These are phyloP conservation scores for Epistrophe eligans DNA, from an alignment of 2,888 invertebrate genomes.

Conservation along the genomic window DNA sequence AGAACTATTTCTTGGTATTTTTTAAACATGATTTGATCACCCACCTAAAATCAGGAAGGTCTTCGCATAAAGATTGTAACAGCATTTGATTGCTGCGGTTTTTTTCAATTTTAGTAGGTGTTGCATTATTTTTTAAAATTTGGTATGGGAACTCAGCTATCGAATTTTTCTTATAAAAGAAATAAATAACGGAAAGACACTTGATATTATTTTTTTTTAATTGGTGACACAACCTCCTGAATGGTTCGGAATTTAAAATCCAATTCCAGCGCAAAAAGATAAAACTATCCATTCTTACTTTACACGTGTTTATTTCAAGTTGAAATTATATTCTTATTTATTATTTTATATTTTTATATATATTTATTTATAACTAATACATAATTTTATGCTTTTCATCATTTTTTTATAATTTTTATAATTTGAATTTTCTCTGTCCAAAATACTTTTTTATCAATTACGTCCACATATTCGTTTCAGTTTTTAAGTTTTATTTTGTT, in stretches of 20 bases:
- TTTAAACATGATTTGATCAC: no score
- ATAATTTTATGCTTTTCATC: constrained; percentile 59
- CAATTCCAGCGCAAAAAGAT: neutral
- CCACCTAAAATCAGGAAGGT: no score
- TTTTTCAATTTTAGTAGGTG: no score
- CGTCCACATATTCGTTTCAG: constrained; percentile 52
- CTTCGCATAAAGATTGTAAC: no score
- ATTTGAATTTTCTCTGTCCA: constrained; percentile 51
- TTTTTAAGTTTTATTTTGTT: constrained; percentile 39
- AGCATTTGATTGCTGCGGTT: no score
- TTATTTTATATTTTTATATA: constrained; percentile 59
- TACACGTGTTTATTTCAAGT: constrained; percentile 70
- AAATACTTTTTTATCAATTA: constrained; percentile 28
- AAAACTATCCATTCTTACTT: constrained; percentile 34
- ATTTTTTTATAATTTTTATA: constrained; percentile 22
- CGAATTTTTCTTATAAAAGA: no score
- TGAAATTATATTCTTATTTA: constrained; percentile 68
- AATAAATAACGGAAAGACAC: no score
- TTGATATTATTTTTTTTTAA: no score
- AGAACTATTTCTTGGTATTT: no score
- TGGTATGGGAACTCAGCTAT: no score
- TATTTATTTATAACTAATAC: constrained; percentile 67
- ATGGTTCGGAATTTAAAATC: neutral
- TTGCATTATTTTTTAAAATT: no score
- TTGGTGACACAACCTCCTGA: no score